Evolutionary conservation across 2,888 invertebrate genomes (phyloP), one percentile per base, ranked within the genome.

Genomic region (Chelonus formosanus): DNA sequence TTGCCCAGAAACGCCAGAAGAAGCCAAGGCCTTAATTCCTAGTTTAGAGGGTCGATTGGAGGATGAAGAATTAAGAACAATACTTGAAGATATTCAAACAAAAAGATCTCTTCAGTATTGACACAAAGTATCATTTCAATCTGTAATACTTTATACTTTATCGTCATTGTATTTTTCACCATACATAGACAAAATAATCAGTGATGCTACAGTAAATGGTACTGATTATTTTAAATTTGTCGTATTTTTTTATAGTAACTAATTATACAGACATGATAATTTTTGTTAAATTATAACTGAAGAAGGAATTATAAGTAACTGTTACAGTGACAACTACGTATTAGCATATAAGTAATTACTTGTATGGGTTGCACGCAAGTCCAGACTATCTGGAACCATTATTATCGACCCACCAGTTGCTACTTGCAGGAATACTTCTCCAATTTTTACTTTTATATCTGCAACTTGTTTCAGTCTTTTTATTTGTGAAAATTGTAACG

Each of bases 1-100:
- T n/a, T 98, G 98, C 79, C 99, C 99, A 0, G 98, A 98, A 86
- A 97, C 95, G 48, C 94, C 98, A 0, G 98, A 99, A 81, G 99
- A 99, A 86, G 98, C 98, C 0, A 98, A 98, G 86, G 94, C 98
- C 20, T 86, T 98, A 7, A 97, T 99, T 80, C 98, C 98, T 67
- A 97, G 97, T 72, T 86, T 99, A 71, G 98, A 98, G 85, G 97
- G 97, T 47, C 90, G 98, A 76, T 95, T 98, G 86, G 97, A 98
- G 85, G 98, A 99, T 84, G 98, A 98, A 82, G 98, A 98, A 85
- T 86, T 99, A n/a, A 89, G 97, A 75, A 94, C 96, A 80, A 92
- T 98, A 75, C 86, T 99, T 68, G 98, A 99, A 81, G 98, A 99
- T 81, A 97, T 99, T 82, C 97, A 98, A 85, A 97, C 97, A 0